Evolutionary conservation across 2,797 vertebrate species (phyloP), one percentile per base, ranked within the genome.

Genomic region (Apodemus agrarius): DNA sequence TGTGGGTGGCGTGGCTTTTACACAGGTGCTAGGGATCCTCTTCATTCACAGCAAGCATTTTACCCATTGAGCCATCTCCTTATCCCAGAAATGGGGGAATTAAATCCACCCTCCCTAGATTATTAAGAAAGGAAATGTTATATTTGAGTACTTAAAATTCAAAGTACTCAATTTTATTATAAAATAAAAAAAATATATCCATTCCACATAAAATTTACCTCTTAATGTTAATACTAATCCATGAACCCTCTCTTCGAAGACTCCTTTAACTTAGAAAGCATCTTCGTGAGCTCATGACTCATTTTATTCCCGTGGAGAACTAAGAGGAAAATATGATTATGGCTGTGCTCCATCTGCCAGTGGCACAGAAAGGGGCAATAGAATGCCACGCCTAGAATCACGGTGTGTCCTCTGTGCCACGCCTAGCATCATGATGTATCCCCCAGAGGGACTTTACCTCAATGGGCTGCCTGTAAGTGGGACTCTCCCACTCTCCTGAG

Each of bases 111-210:
- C 21, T 72, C 19, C 69, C 40, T 9, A 37, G 26, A 78, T 26
- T 69, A 80, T 11, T 17, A 76, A 91, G 90, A 92, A 72, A 85
- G 63, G 37, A 74, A 92, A 93, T 34, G 7, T 90, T 81, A 34
- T 6, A 69, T 82, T 81, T 57, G 90, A 94, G 59, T 24, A 65
- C 43, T 37, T 54, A 85, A 81, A 85, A 61, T 74, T 16, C 34
- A 88, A 93, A 94, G 46, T 40, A 13, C 29, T 86, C 34, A 43
- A 26, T n/a, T 84, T 67, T 49, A 59, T 86, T 79, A 76, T 88
- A 69, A 96, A 91, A 90, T 81, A 92, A 93, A 93, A 93, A 85
- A 65, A 61, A 49, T 12, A 86, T 49, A 84, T 85, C 6, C 40
- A 49, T 94, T 89, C n/a, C 2, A 0, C 57, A 90, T 93, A n/a